Evolutionary conservation across 1,140 invertebrate genomes (phyloP), one percentile per base, ranked within the genome.

Genomic region (Drosophila fuyamai): DNA sequence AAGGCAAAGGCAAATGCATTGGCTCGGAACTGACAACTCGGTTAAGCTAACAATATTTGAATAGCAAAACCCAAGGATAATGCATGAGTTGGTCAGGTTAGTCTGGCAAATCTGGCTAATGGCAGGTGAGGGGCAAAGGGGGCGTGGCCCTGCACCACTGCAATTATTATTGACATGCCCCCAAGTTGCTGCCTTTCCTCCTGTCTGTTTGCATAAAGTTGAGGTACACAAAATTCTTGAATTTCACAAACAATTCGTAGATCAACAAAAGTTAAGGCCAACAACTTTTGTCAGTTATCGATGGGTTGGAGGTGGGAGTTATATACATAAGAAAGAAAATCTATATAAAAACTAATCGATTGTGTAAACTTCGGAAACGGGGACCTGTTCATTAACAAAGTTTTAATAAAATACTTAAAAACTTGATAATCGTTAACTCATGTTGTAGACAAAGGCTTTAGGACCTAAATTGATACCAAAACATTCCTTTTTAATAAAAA

Each of bases 31-130:
- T 83, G 81, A 83, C 81, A 83, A 83, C 76, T 83, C 80, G 81
- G 81, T 83, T 83, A 83, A 83, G 72, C 81, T 83, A 83, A 83
- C 81, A 83, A 83, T 83, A 82, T 82, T 82, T 82, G 79, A 82
- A 82, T 82, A 82, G 79, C 74, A 82, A 58, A 74, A 53, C 75
- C 53, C 74, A 75, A 75, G 72, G 67, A 70, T 71, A 75, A 76
- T 76, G 70, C 71, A 76, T 75, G 72, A 75, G 71, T 65, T 63
- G 71, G 44, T 75, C 70, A 60, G 70, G 70, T 73, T 61, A 61
- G 47, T 40, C 70, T 60, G 40, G 47, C 70, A 61, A 73, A 73
- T 73, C 70, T 53, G 55, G 70, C 70, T 73, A 73, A 73, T 72
- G 68, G 54, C 67, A 44, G 67, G 55, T 40, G 12, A 7, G 66